Conservation (phyloP, 1,140 invertebrate genomes). For the Drosophila ercepeae region DNA sequence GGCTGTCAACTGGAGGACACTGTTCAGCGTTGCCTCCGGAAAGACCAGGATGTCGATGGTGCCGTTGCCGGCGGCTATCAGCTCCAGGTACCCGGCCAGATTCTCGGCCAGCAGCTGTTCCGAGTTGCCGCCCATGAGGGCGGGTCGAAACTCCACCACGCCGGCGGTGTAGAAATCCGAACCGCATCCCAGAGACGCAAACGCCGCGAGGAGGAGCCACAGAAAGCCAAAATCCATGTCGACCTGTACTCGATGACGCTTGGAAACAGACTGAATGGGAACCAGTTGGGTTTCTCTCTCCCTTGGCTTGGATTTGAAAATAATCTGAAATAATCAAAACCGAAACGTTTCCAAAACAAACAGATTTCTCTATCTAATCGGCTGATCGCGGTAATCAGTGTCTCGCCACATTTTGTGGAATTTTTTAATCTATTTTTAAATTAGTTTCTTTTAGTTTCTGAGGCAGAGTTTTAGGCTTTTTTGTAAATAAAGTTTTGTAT, state of each 20-base stretch:
- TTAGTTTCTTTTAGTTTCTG: no score
- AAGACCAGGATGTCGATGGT: slow-evolving; percentile 92
- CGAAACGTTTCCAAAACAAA: no score
- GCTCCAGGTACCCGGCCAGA: slow-evolving; percentile 56
- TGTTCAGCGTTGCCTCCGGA: slow-evolving; percentile 88
- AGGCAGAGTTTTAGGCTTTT: neutral
- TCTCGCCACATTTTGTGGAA: neutral
- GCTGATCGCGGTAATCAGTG: slow-evolving; percentile 6
- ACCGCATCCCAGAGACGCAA: neutral
- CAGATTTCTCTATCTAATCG: slow-evolving; percentile 20
- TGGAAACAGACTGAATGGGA: neutral
- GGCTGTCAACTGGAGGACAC: slow-evolving; percentile 48
- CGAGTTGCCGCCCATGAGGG: slow-evolving; percentile 31
- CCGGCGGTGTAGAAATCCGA: slow-evolving; percentile 84
- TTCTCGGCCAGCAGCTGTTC: slow-evolving; percentile 58
- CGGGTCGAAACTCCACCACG: slow-evolving; percentile 84
- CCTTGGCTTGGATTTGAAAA: neutral
- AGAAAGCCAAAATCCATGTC: neutral
- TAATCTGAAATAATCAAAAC: neutral
- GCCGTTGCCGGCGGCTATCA: slow-evolving; percentile 53
- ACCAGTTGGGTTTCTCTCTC: neutral
- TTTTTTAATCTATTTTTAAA: neutral
- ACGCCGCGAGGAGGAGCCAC: neutral
- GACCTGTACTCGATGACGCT: neutral
- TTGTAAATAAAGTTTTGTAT: no score